A percentile compares a stretch with the other conserved stretches of the same genome.
These are phyloP conservation scores for Emydura subglobosa DNA, from an alignment of 2,113 vertebrate genomes.

Conservation along the genomic window DNA sequence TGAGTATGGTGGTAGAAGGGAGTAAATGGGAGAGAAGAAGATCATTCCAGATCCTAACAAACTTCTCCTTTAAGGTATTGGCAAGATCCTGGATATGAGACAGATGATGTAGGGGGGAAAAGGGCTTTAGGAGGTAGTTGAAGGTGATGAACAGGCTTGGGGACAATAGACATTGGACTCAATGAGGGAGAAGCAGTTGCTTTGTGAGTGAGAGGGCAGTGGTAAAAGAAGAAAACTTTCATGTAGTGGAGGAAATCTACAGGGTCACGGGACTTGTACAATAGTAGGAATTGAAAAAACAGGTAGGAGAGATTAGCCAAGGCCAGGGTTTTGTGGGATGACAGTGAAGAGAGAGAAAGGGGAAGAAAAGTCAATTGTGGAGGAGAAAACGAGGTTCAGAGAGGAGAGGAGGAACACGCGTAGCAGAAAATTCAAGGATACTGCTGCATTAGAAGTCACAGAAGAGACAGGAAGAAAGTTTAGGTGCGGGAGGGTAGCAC, in stretches of 20 bases:
- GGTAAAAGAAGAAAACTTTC: neutral
- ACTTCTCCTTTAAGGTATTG: neutral
- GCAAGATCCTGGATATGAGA: neutral
- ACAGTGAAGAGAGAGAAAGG: neutral
- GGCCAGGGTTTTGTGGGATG: neutral
- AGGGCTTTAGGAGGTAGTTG: neutral
- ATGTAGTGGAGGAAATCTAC: neutral
- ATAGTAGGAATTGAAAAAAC: neutral
- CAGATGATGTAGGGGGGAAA: accelerated
- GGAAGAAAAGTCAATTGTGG: neutral
- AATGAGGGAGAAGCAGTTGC: accelerated
- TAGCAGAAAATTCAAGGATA: neutral
- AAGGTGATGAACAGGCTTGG: neutral
- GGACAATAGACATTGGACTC: neutral
- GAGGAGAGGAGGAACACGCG: neutral
- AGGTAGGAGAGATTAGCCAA: neutral
- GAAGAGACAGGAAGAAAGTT: neutral
- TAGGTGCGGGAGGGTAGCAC: neutral
- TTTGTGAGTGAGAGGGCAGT: neutral
- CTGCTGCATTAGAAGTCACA: neutral
- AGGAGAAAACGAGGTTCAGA: neutral
- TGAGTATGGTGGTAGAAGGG: neutral
- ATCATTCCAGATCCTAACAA: neutral
- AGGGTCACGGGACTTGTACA: neutral
- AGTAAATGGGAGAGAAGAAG: neutral